Base-by-base conservation (phyloP, 2,888 invertebrate species). In the Pterostichus madidus region DNA sequence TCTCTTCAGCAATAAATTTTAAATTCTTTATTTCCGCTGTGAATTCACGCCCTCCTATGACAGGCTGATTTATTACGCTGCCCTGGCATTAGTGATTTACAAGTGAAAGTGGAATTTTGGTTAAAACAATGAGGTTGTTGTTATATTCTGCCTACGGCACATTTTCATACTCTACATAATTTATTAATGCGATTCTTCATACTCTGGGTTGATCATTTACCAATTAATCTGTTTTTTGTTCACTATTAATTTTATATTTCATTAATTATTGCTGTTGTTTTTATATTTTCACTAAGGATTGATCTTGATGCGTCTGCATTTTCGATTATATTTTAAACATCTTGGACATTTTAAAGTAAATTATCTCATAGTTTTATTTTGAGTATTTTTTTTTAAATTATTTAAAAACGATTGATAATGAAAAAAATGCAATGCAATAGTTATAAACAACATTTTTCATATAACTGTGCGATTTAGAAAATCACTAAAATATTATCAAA, bases 11-110 rank as follows among this genome's bases (percentile, higher is more conserved):
- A 44, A 79, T 79, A 79, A 79, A 79, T 79, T 79, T 79, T 64
- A 79, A 64, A 79, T 79, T 64, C 68, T 79, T 79, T 79, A 79
- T 79, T 79, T 79, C 79, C 79, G 79, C 32, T 64, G 68, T 64
- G 64, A n/a, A 61, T 64, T 64, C 52, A 46, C 79, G 64, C 79
- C 68, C 68, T 68, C 39, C 46, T 79, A 61, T 49, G 79, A 79
- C 79, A 49, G 44, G 1, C 17, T 79, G 64, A 79, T 79, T 79
- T 79, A 79, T 79, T 13, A 32, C 61, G 10, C 44, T 44, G 49
- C n/a, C n/a, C 35, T 79, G 59, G 78, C 61, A 59, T 56, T 78
- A 59, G 78, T 78, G 78, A 78, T 78, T 78, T 78, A 78, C 78
- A 77, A 77, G 77, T 77, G 77, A 77, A 77, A 77, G 77, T 56